Percentiles rank a stretch among this genome's conserved stretches.
Conservation (phyloP, 2,113 vertebrate genomes). For the Thinocorus orbignyianus region DNA sequence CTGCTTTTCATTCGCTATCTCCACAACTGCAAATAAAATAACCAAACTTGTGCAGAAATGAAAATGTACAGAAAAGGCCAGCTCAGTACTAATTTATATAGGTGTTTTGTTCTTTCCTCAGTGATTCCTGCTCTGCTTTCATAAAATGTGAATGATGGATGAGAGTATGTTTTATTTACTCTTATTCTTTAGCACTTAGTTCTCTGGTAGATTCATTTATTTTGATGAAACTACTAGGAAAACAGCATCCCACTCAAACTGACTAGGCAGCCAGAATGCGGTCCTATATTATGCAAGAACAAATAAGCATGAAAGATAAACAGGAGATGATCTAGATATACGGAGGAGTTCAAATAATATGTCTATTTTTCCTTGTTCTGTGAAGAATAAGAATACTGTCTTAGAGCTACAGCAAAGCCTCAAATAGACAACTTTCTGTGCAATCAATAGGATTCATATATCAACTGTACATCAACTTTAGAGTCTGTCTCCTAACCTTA, state of each 20-base stretch:
- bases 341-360: not conserved
- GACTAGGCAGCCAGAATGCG: not conserved
- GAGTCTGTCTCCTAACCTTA: not conserved
- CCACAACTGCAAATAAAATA: not conserved
- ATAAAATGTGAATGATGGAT: not conserved
- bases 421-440: not conserved
- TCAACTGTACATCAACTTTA: not conserved
- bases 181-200: not conserved
- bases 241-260: not conserved
- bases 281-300: not conserved
- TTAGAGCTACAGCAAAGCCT: not conserved
- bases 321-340: not conserved
- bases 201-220: not conserved
- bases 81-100: not conserved
- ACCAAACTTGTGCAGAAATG: not conserved
- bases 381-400: not conserved
- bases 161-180: not conserved
- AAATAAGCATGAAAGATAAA: not conserved
- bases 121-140: not conserved
- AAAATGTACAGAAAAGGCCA: not conserved
- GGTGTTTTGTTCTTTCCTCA: not conserved
- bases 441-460: accelerated
- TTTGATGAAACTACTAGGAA: not conserved
- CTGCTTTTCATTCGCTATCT: not conserved
- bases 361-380: not conserved